These are phyloP conservation scores for Alviniconcha marisindica DNA, from an alignment of 1,140 invertebrate species.

Conservation along the genomic window DNA sequence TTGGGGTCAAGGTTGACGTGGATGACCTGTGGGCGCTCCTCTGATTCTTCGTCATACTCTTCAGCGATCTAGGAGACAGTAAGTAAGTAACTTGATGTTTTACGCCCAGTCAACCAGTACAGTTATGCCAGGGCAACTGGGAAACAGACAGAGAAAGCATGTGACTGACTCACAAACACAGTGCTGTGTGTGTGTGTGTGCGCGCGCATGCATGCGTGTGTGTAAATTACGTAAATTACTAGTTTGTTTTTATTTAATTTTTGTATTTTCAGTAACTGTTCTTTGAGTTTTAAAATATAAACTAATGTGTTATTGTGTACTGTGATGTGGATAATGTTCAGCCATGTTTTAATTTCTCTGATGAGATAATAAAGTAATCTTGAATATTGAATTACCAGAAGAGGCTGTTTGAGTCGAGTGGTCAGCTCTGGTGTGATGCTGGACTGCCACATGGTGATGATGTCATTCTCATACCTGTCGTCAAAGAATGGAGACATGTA, in stretches of 20 bases:
- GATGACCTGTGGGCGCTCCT: slow-evolving; percentile 69
- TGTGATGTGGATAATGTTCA: no score
- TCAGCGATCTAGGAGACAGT: slow-evolving; percentile 74
- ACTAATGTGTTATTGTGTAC: no score
- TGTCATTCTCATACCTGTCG: slow-evolving; percentile 63
- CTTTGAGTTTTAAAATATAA: no score
- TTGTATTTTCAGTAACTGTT: no score
- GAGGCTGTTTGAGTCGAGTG: slow-evolving; percentile 71
- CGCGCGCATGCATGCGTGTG: no score
- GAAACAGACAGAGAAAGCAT: background rate
- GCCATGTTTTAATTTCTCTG: no score
- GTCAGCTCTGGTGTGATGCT: slow-evolving; percentile 70
- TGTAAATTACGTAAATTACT: no score
- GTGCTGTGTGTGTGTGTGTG: no score
- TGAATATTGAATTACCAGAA: slow-evolving; percentile 63
- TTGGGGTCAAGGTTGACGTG: slow-evolving; percentile 74
- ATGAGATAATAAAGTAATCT: no score
- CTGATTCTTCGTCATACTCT: slow-evolving; percentile 72
- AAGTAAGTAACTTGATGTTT: no score
- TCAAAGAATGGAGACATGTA: no score
- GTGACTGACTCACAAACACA: background rate
- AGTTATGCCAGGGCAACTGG: background rate
- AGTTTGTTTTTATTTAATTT: no score
- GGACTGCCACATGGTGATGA: slow-evolving; percentile 67
- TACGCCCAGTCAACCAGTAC: background rate